Base-by-base conservation (phyloP, 2,888 invertebrate species). In the Platycnemis pennipes region DNA sequence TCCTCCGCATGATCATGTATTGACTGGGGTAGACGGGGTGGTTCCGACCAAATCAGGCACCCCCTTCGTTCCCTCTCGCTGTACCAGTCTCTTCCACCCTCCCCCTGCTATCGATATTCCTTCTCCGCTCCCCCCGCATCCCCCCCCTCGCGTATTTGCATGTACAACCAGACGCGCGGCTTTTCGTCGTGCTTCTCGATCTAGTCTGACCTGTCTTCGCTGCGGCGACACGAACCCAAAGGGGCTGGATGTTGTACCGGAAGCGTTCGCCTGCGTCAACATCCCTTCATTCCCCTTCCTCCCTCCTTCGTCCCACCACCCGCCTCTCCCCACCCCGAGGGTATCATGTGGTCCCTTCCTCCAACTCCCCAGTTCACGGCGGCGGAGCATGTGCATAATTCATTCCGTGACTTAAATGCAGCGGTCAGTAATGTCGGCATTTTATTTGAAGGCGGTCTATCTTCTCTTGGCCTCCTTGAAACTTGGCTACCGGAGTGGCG, bases 201-300 rank as follows among this genome's bases (percentile, higher is more conserved):
- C 77, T 77, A 37, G 37, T 37, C 77, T 37, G 77, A 63, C 63
- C 63, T 63, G 63, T 63, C 37, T 37, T 77, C 13, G 31, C 31
- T 19, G 77, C 77, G 77, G 77, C 77, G 77, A 77, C 77, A 77
- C 77, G 77, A 77, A 37, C 77, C 77, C 37, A 77, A 77, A 37
- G 77, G 77, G 77, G 77, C 37, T 77, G 77, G 26, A 77, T 77
- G 77, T 77, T 77, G 77, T 77, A 77, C 77, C 31, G 77, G 77
- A 77, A 77, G 77, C 77, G 77, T 77, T 77, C 77, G 77, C 77
- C 77, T 77, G 77, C 77, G 77, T 77, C 77, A 77, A 77, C 77
- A 77, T 37, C 77, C 77, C 77, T 37, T 63, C 63, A 63, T 16
- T 63, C 26, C 26, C 63, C 63, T n/a, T n/a, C 19, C 13, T 49